Evolutionary conservation across 2,797 vertebrate species (phyloP).

Genomic region (Botia almorhae): DNA sequence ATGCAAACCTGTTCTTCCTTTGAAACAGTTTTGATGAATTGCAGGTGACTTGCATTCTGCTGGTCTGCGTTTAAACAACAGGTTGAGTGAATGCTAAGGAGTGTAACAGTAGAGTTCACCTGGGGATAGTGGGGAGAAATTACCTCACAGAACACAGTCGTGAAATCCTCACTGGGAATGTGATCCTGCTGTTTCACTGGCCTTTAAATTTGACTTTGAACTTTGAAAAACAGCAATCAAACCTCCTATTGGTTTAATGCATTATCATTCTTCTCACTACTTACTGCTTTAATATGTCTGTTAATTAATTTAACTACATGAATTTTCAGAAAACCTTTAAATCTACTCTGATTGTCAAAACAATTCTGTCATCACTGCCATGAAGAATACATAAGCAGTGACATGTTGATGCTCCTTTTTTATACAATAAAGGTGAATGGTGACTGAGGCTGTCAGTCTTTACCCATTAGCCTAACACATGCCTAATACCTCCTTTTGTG

Average conservation of each 20-base stretch:
- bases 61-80: neutral
- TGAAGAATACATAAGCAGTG: no score
- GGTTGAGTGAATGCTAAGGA: constrained; percentile 9
- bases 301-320: neutral
- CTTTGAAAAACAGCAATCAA: constrained; percentile 18
- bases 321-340: neutral
- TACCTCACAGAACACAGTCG: constrained; percentile 22
- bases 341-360: neutral
- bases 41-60: constrained; percentile 17
- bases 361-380: neutral
- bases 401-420: no score
- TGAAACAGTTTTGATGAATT: constrained; percentile 28
- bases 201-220: constrained; percentile 43
- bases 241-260: neutral
- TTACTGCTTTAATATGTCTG: no score
- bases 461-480: neutral
- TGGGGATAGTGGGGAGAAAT: constrained; percentile 44
- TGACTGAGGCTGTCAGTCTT: neutral
- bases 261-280: no score
- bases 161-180: constrained; percentile 16
- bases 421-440: no score
- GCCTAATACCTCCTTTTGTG: neutral
- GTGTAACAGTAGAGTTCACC: constrained; percentile 43
- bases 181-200: constrained; percentile 14
- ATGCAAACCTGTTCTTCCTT: constrained; percentile 18